Conservation (phyloP, 2,113 vertebrate genomes). For the Peucedramus taeniatus region DNA sequence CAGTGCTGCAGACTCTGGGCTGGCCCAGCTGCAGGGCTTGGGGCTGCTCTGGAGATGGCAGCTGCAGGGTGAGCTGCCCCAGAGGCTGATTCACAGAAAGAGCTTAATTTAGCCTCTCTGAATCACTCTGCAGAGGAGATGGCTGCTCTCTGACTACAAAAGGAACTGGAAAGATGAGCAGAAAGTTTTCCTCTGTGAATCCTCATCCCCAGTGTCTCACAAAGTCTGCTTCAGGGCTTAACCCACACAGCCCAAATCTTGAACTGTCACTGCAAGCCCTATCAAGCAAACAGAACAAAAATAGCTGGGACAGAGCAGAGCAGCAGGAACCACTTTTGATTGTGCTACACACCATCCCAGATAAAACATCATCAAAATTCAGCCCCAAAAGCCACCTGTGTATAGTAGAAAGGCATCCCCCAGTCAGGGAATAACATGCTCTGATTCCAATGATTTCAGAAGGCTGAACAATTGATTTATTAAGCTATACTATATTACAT, state of each 20-base stretch:
- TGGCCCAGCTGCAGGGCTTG: neutral
- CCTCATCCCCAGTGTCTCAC: neutral
- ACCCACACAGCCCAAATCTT: neutral
- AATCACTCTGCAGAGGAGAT: slow-evolving; percentile 15
- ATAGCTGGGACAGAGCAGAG: neutral
- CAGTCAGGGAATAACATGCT: too few relatives aligned
- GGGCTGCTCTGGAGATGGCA: neutral
- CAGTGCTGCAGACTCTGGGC: fast-evolving
- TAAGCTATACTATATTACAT: too few relatives aligned
- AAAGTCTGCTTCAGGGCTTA: neutral
- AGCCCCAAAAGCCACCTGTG: fast-evolving
- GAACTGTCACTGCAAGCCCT: neutral
- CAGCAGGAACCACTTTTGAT: neutral
- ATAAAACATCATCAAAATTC: neutral
- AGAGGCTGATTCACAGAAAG: neutral
- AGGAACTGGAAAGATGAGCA: neutral
- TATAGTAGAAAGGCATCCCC: too few relatives aligned
- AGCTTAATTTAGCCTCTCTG: slow-evolving; percentile 28
- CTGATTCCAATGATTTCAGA: too few relatives aligned
- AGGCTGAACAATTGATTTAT: too few relatives aligned
- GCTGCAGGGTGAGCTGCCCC: neutral
- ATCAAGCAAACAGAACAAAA: neutral
- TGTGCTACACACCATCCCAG: too few relatives aligned
- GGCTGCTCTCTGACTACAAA: neutral
- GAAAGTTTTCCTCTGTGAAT: neutral